phyloP scores from a whole-genome alignment of 2,888 invertebrate genomes.

The Scelioninae gen. 1 region DNA sequence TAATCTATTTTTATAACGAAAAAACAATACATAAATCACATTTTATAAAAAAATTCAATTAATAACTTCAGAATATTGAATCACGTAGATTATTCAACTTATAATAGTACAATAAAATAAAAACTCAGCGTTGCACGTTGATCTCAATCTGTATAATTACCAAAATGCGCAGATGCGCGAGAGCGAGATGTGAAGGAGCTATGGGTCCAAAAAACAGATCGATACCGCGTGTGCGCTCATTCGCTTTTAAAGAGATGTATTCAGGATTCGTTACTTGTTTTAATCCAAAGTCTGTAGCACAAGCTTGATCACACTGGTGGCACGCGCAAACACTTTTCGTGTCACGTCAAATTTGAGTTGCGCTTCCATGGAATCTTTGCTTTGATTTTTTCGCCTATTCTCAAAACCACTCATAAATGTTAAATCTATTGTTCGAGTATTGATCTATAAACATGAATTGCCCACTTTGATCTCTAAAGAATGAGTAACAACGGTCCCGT shows the following conservation, averaged over 20 bases:
- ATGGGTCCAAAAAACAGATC: slow-evolving; percentile 69
- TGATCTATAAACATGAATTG: slow-evolving; percentile 64
- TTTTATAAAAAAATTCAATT: no score
- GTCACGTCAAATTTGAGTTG: background rate
- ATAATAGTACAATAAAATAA: slow-evolving; percentile 3
- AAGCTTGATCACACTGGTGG: slow-evolving; percentile 13
- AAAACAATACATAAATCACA: no score
- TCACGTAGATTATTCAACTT: background rate
- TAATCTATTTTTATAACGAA: no score
- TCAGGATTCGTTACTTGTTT: slow-evolving; percentile 44
- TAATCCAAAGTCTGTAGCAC: slow-evolving; percentile 11
- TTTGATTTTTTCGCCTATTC: background rate
- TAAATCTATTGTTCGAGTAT: slow-evolving; percentile 39
- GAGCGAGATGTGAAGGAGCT: slow-evolving; percentile 60
- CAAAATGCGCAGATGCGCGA: slow-evolving; percentile 69
- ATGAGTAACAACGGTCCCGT: slow-evolving; percentile 39
- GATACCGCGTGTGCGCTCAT: slow-evolving; percentile 70
- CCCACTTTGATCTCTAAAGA: slow-evolving; percentile 45
- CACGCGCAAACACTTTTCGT: background rate
- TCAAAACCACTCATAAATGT: slow-evolving; percentile 25
- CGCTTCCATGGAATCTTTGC: background rate
- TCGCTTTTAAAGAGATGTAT: slow-evolving; percentile 64
- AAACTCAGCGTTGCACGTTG: slow-evolving; percentile 12
- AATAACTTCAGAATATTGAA: no score
- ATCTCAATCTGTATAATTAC: slow-evolving; percentile 50